Evolutionary conservation across 2,113 vertebrate species (phyloP), one percentile per base, ranked within the genome.

Genomic region (Catagonus wagneri): DNA sequence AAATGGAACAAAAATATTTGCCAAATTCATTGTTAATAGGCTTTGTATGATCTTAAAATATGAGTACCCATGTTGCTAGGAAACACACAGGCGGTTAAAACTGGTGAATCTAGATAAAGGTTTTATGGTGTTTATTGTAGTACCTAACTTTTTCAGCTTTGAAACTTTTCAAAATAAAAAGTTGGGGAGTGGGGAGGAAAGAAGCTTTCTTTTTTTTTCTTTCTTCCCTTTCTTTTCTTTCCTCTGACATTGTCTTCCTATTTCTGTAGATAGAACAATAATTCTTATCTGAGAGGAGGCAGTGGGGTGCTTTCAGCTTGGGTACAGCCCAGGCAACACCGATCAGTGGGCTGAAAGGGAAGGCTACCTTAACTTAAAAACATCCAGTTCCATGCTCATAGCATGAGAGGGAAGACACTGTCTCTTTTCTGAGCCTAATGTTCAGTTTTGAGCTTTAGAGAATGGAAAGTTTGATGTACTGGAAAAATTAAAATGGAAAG

Each of bases 1-100:
- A 75, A 66, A 92, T 19, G 50, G 52, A 25, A 80, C 60, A 74
- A 94, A 96, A 89, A 17, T 58, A 19, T 90, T 52, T 71, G n/a
- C 32, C 34, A 39, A 36, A 36, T 74, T 84, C 22, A 61, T 52
- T 25, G 65, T 39, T 44, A 89, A 32, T n/a, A 20, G 16, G 68
- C 65, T 94, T 69, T 17, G 11, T 61, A 61, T 1, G 44, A 61
- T 66, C 16, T 89, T 84, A 76, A 56, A 32, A 50, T 61, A 61
- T 19, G 25, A 44, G 19, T 25, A 58, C 1, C 50, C 8, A 15
- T 1, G 27, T 0, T 58, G 66, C 20, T 69, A 32, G 71, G n/a
- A 95, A 88, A 79, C 52, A 60, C 36, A 34, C 10, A 74, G 76
- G 60, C 20, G 19, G 6, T 83, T 60, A 52, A 78, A 71, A 65